Evolutionary conservation across 2,888 invertebrate species (phyloP).

Genomic region (Linyphia triangularis): DNA sequence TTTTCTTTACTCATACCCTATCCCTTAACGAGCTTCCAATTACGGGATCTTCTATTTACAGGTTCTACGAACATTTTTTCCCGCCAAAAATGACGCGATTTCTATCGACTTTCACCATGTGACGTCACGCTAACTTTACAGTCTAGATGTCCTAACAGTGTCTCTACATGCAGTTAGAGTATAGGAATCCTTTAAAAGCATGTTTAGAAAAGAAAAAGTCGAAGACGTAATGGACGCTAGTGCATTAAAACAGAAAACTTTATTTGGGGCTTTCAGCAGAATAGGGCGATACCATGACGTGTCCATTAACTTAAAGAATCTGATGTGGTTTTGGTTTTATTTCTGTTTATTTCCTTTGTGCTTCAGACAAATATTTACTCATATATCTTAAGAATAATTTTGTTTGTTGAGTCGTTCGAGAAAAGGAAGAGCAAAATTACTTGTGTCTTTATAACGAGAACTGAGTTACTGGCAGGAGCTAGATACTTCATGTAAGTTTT

Average conservation of each 20-base stretch:
- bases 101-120: background rate
- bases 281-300: background rate
- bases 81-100: constrained; percentile 8
- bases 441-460: background rate
- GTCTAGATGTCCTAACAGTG: background rate
- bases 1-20: background rate
- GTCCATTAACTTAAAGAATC: background rate
- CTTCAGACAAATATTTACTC: background rate
- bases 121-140: background rate
- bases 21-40: constrained; percentile 44
- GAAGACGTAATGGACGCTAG: background rate
- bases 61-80: background rate
- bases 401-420: background rate
- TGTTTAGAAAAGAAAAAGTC: background rate
- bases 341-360: background rate
- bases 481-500: too few species aligned
- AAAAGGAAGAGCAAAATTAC: background rate
- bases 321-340: background rate
- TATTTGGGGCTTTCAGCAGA: background rate
- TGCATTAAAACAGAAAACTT: constrained; percentile 2
- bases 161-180: constrained; percentile 1
- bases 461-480: too few species aligned
- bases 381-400: background rate
- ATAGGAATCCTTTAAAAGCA: constrained; percentile 15
- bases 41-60: constrained; percentile 14